phyloP scores from a whole-genome alignment of 2,113 vertebrate genomes.

The Sceloporus undulatus region DNA sequence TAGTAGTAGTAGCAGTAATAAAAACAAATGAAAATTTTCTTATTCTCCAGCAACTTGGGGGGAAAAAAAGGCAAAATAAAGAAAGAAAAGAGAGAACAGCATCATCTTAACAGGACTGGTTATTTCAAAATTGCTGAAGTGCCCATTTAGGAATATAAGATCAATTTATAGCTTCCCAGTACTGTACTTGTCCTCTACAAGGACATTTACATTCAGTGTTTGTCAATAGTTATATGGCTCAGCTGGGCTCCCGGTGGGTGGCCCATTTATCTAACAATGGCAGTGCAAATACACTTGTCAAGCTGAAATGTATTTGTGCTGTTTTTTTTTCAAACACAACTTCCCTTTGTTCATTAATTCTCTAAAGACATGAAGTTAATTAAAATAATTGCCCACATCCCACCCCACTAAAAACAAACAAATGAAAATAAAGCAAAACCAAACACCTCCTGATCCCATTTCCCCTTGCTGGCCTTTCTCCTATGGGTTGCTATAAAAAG shows the following conservation, averaged over 20 bases:
- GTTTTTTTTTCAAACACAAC: conserved; percentile 59
- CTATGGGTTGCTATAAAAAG: conserved; percentile 71
- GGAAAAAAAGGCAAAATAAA: conserved; percentile 16
- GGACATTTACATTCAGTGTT: conserved; percentile 80
- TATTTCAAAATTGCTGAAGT: conserved; percentile 2
- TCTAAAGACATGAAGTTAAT: conserved; percentile 64
- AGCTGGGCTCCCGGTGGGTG: conserved; percentile 57
- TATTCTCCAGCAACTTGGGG: conserved; percentile 38
- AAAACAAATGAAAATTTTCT: neutral
- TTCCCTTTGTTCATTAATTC: conserved; percentile 61
- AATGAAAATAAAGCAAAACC: conserved; percentile 24
- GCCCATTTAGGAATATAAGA: conserved; percentile 26
- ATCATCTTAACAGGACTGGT: conserved; percentile 29
- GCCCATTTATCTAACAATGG: conserved; percentile 70
- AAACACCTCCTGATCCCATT: conserved; percentile 65
- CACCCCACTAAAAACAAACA: conserved; percentile 9
- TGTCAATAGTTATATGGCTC: conserved; percentile 85
- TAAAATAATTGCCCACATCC: conserved; percentile 46
- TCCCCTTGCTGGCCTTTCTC: conserved; percentile 54
- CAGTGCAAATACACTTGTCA: conserved; percentile 78
- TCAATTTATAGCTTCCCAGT: conserved; percentile 51
- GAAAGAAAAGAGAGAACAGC: conserved; percentile 7
- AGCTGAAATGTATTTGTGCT: conserved; percentile 81
- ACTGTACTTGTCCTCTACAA: conserved; percentile 55
- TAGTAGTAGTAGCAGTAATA: neutral